A percentile compares a stretch with the other conserved stretches of the same genome.
Conservation (phyloP, 2,113 vertebrate species). For the Zosterops pallidus region DNA sequence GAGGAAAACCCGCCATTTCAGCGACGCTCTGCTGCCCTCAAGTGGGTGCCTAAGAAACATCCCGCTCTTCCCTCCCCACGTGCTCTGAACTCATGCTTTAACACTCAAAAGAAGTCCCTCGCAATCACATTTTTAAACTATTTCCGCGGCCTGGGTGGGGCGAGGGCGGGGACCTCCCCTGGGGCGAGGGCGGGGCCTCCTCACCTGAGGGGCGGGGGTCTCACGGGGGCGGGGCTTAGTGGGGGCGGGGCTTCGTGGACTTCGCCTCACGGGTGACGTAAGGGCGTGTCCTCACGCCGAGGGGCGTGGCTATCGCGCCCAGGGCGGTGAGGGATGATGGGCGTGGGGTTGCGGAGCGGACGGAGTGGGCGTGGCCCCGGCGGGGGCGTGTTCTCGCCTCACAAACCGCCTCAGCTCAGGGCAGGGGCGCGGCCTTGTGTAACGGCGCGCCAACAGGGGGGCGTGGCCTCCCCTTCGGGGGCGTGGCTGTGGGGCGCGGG, state of each 20-base stretch:
- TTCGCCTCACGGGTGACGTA: too few species aligned
- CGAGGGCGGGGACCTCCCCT: accelerated
- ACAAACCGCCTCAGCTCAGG: background rate
- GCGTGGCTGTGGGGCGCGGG: accelerated
- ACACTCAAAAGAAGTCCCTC: too few species aligned
- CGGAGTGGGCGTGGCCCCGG: accelerated
- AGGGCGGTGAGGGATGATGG: accelerated
- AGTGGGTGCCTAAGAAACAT: background rate
- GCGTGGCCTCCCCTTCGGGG: accelerated
- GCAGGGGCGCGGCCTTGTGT: accelerated
- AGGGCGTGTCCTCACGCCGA: too few species aligned
- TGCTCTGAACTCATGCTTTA: accelerated
- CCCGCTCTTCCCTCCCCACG: background rate
- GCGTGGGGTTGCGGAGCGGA: background rate
- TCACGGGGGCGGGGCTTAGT: background rate
- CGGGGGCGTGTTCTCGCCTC: accelerated
- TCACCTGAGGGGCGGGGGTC: background rate
- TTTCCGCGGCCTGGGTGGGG: accelerated
- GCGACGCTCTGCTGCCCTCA: constrained; percentile 13
- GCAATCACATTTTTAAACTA: background rate
- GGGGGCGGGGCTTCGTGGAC: background rate
- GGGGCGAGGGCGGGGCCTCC: too few species aligned
- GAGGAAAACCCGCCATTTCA: accelerated
- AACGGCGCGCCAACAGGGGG: background rate
- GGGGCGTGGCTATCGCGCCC: accelerated